Percentiles rank a stretch among this genome's conserved stretches.
phyloP scores from a whole-genome alignment of 2,113 vertebrate genomes.

The Leucosticte australis region DNA sequence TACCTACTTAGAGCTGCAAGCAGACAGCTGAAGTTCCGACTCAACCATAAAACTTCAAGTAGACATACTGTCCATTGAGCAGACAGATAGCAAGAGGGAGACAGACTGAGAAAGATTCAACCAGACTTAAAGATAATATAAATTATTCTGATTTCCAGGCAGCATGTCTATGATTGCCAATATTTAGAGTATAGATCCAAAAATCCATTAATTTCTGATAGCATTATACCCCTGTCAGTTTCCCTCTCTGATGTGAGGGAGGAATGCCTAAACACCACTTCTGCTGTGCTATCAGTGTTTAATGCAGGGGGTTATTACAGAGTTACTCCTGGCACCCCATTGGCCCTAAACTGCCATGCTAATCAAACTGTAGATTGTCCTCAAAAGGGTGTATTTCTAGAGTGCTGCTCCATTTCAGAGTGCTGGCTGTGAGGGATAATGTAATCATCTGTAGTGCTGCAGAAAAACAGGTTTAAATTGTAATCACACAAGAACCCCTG shows the following conservation, averaged over 20 bases:
- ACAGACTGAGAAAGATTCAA: background rate
- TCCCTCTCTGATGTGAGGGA: background rate
- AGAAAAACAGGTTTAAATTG: slow-evolving; percentile 1
- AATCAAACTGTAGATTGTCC: background rate
- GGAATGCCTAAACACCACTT: background rate
- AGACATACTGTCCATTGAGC: background rate
- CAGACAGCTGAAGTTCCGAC: background rate
- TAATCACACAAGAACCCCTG: background rate
- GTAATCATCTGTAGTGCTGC: background rate
- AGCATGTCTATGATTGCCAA: background rate
- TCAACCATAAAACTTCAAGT: background rate
- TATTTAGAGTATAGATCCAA: background rate
- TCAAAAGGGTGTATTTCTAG: background rate
- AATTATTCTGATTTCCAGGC: background rate
- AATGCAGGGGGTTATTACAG: background rate
- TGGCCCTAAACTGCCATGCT: background rate
- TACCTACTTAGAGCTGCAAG: background rate
- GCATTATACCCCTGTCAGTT: too few species aligned
- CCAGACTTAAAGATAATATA: background rate
- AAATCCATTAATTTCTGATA: background rate
- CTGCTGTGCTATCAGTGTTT: background rate
- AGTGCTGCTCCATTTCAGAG: background rate
- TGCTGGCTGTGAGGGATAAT: background rate
- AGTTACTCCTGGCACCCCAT: background rate
- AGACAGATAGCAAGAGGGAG: background rate